Evolutionary conservation across 2,797 vertebrate species (phyloP), one percentile per base, ranked within the genome.

Genomic region (Urophycis tenuis): DNA sequence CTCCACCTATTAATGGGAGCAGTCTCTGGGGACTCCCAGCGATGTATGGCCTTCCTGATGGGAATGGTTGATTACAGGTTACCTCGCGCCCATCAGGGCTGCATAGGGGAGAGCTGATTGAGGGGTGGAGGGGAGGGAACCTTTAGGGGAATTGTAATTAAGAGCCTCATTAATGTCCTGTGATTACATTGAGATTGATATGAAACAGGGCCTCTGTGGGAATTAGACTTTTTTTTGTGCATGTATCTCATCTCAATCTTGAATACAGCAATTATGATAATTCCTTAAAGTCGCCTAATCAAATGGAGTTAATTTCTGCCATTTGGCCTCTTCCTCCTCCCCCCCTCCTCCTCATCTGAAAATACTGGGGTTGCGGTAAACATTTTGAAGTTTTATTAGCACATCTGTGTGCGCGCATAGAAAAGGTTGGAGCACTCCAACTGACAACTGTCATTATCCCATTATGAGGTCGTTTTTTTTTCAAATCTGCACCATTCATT

Each of bases 61-160:
- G 76, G 69, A 84, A 84, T 70, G 77, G 78, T 76, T 89, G 85
- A 83, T 79, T 85, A 70, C 81, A 86, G 87, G 87, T 86, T 84
- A 80, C 78, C 71, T 75, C 71, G 45, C 77, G 78, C 73, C 85
- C 80, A 83, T 32, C 33, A 84, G 84, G 80, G 80, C 8, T n/a
- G 60, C n/a, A 67, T 29, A 29, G 60, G 25, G n/a, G n/a, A 3
- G 25, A 67, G 60, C 12, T n/a, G 25, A 67, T 67, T 17, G n/a
- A 29, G 25, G 60, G 25, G 60, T 10, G 75, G 71, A 33, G 11
- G 82, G 79, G 86, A 79, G 79, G 83, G 82, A 79, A 78, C 83
- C 81, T 88, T 80, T 77, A 81, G 81, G 81, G 76, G 39, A 12
- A 75, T 77, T 72, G 80, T 87, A 88, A 91, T 90, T 89, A 89